Evolutionary conservation across 2,113 vertebrate species (phyloP).

Genomic region (Baryphthengus martii): DNA sequence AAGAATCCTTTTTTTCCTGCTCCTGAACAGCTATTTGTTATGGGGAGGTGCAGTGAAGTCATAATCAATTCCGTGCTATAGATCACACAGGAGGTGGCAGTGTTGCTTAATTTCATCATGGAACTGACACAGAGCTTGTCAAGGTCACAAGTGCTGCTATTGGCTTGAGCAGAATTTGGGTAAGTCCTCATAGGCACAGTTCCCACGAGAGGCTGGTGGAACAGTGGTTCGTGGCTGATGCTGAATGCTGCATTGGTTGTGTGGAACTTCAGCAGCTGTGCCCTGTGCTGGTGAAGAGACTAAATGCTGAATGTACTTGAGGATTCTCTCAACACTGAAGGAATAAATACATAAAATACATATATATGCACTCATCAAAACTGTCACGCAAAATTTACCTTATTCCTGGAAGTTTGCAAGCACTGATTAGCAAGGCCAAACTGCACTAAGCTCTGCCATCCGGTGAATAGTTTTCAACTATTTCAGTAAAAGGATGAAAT

Average conservation of each 20-base stretch:
- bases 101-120: background rate
- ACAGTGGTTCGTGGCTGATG: background rate
- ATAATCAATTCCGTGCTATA: background rate
- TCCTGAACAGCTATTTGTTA: background rate
- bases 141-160: background rate
- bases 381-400: background rate
- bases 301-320: background rate
- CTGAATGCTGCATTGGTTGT: fast-evolving
- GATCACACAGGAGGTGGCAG: background rate
- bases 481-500: background rate
- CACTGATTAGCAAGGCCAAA: background rate
- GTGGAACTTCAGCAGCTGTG: background rate
- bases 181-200: background rate
- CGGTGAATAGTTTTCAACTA: background rate
- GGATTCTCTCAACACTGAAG: background rate
- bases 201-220: background rate
- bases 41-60: background rate
- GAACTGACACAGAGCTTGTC: background rate
- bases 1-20: background rate
- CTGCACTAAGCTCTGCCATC: background rate
- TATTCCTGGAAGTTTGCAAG: background rate
- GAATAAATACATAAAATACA: background rate
- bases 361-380: too few species aligned
- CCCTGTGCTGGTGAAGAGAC: background rate
- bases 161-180: background rate